Evolutionary conservation across 1,140 invertebrate species (phyloP).

Genomic region (Formica selysi): DNA sequence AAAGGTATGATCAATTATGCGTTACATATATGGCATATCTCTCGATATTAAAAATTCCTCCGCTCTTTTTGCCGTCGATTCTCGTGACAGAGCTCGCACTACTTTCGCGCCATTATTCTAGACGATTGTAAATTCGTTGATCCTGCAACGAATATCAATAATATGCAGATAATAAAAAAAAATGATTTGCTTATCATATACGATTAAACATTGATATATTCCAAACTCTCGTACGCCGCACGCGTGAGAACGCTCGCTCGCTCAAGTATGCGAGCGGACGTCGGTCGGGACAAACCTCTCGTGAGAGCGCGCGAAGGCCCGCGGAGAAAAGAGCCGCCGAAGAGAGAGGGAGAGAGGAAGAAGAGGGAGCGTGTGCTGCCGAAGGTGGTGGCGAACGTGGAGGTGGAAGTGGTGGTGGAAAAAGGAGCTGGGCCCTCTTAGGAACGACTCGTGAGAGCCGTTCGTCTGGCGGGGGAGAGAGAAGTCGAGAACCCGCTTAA

Average conservation of each 20-base stretch:
- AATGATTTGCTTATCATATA: not conserved
- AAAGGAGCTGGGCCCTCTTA: conserved; percentile 43
- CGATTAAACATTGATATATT: not conserved
- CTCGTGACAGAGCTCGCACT: not conserved
- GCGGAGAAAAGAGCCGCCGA: conserved; percentile 40
- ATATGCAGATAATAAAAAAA: not conserved
- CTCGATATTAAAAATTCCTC: conserved; percentile 70
- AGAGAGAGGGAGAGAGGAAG: not conserved
- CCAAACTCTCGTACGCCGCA: not conserved
- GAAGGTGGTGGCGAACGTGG: conserved; percentile 50
- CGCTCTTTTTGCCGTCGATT: conserved; percentile 55
- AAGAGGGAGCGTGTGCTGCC: conserved; percentile 59
- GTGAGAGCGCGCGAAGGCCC: conserved; percentile 35
- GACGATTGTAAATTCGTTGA: conserved; percentile 18
- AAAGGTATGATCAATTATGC: conserved; percentile 84
- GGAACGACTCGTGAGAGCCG: conserved; percentile 45
- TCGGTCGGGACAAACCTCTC: conserved; percentile 46
- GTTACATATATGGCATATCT: conserved; percentile 83
- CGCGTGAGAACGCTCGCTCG: conserved; percentile 46
- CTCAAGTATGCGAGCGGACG: conserved; percentile 59
- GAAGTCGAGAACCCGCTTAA: conserved; percentile 71
- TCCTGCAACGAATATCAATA: not conserved
- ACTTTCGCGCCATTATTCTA: conserved; percentile 10
- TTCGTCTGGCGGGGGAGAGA: conserved; percentile 46
- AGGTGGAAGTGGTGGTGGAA: conserved; percentile 46